These are phyloP conservation scores for Tupiocoris notatus DNA, from an alignment of 2,888 invertebrate genomes.

Conservation along the genomic window DNA sequence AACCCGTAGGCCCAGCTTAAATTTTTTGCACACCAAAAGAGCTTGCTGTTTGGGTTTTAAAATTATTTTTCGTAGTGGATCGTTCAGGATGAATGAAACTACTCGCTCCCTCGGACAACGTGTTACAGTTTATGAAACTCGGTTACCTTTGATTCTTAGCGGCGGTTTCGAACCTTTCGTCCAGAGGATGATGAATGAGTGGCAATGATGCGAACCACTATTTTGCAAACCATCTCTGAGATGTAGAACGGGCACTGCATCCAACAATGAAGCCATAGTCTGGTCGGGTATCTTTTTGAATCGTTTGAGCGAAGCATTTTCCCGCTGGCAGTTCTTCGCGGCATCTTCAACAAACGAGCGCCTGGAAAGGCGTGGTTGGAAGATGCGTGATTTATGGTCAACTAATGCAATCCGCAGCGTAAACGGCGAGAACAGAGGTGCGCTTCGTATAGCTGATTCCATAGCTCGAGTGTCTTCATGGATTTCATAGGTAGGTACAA, in stretches of 20 bases:
- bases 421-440: too few species aligned
- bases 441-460: too few species aligned
- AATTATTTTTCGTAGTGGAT: background rate
- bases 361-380: background rate
- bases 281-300: background rate
- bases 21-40: too few species aligned
- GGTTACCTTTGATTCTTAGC: background rate
- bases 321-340: background rate
- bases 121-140: too few species aligned
- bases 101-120: too few species aligned
- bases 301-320: background rate
- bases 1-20: too few species aligned
- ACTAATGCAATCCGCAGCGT: conserved; percentile 31
- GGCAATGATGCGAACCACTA: background rate
- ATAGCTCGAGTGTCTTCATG: too few species aligned
- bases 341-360: background rate
- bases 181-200: background rate
- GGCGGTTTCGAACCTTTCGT: background rate
- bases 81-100: background rate
- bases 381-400: conserved; percentile 21
- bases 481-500: too few species aligned
- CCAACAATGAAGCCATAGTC: background rate
- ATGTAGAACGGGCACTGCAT: background rate
- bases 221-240: background rate
- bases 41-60: background rate